These are phyloP conservation scores for Cygnus olor DNA, from an alignment of 2,797 vertebrate species.

Conservation along the genomic window DNA sequence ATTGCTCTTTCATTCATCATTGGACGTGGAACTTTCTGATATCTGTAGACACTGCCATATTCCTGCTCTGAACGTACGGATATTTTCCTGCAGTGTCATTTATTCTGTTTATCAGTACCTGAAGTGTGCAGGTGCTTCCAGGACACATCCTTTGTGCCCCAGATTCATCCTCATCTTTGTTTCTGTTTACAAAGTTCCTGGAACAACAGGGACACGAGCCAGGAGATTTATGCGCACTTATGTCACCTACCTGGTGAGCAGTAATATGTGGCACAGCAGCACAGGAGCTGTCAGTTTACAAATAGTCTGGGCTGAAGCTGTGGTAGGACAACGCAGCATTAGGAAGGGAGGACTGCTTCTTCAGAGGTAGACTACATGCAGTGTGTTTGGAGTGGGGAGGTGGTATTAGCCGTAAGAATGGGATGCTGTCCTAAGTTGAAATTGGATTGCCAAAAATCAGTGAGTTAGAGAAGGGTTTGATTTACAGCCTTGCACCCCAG, in stretches of 20 bases:
- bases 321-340: neutral
- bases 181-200: slow-evolving; percentile 38
- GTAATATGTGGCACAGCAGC: neutral
- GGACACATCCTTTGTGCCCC: neutral
- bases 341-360: neutral
- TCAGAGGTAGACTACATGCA: neutral
- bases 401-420: neutral
- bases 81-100: slow-evolving; percentile 39
- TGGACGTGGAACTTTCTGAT: neutral
- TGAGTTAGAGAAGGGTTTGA: neutral
- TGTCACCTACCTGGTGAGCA: slow-evolving; percentile 8
- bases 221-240: slow-evolving; percentile 37
- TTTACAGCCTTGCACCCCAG: neutral
- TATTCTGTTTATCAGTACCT: slow-evolving; percentile 25
- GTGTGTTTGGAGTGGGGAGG: neutral
- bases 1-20: neutral
- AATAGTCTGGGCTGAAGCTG: neutral
- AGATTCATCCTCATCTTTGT: slow-evolving; percentile 11
- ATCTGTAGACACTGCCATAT: neutral
- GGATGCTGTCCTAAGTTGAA: neutral
- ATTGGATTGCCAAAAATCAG: neutral
- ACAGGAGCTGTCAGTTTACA: neutral
- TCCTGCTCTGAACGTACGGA: neutral
- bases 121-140: slow-evolving; percentile 4
- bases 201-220: slow-evolving; percentile 4